Base-by-base conservation (phyloP, 1,140 invertebrate species). In the Leptestheria dahalacensis region DNA sequence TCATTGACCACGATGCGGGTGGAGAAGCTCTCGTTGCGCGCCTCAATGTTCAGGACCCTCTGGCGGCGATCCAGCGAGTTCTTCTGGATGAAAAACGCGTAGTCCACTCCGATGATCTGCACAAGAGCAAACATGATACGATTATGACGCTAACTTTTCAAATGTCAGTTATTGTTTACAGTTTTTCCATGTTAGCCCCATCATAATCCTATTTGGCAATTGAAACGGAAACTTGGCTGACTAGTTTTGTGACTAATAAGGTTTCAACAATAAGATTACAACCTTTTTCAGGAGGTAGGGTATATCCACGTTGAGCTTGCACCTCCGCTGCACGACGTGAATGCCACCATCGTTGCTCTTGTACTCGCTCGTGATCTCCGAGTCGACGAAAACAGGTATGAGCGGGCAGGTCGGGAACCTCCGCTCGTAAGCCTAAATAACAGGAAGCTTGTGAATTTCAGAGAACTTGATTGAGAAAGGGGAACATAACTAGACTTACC, bases 231-330 rank as follows among this genome's bases (percentile, higher is more conserved):
- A n/a, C n/a, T n/a, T n/a, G n/a, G n/a, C n/a, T n/a, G n/a, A n/a
- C n/a, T n/a, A n/a, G n/a, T n/a, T n/a, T n/a, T n/a, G n/a, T n/a
- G n/a, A n/a, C n/a, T n/a, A n/a, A n/a, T n/a, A n/a, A n/a, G n/a
- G n/a, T n/a, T n/a, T n/a, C n/a, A 41, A 41, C 6, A 41, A 41
- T 41, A 41, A 6, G 6, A 29, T 33, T 62, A 59, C 57, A 71
- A 91, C 88, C 79, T 96, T 97, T 74, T 95, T 96, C 50, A 97
- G 78, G 28, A 97, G 76, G 71, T 97, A 97, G 0, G 94, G 94
- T 20, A 90, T 92, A 62, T 97, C 94, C 0, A 97, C 88, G 67
- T 91, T 89, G 21, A 97, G 74, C 74, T 88, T 86, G 71, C 93
- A 97, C 57, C 87, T 79, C 59, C 94, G 75, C 66, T 92, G 89